Base-by-base conservation (phyloP, 1,140 invertebrate genomes). In the Lepidostoma basale region DNA sequence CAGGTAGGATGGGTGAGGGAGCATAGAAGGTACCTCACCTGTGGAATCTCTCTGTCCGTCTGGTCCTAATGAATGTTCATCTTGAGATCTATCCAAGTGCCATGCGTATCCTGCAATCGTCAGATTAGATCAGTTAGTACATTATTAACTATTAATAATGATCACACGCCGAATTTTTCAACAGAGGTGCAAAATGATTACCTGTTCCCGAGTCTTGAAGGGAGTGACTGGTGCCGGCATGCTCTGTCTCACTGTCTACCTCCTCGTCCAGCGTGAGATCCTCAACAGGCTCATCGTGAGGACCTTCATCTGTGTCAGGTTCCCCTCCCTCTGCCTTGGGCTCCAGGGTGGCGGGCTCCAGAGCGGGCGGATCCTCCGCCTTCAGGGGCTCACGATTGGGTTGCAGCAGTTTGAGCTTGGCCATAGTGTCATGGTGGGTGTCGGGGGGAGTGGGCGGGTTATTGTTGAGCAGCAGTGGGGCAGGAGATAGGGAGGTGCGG, bases 251-350 rank as follows among this genome's bases (percentile, higher is more conserved):
- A 76, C 83, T 86, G 60, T 89, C 81, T 71, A 87, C 87, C 76
- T 93, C 91, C 74, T 93, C 91, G 77, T 92, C 91, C 65, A 92
- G 80, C 69, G 90, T 92, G 78, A 92, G 85, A 79, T 93, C 91
- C 81, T 94, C 91, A 74, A 92, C 90, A 76, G 88, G 89, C 76
- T 92, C 91, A 73, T 30, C 52, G 16, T 20, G 12, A 14, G n/a
- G 10, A 12, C 56, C 64, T 3, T 47, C 54, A n/a, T 59, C 56
- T 36, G 47, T 67, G 42, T 72, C 67, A 20, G 60, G 58, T 22
- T 54, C 54, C 18, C 40, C 10, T 33, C 6, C 18, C 9, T 47
- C 62, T 8, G 39, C 63, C 14, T 62, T 66, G 25, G 30, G 28
- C 66, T 79, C 78, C 60, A 78, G 47, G 28, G 56, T 60, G 39